Evolutionary conservation across 2,113 vertebrate species (phyloP).

Genomic region (Procavia capensis): DNA sequence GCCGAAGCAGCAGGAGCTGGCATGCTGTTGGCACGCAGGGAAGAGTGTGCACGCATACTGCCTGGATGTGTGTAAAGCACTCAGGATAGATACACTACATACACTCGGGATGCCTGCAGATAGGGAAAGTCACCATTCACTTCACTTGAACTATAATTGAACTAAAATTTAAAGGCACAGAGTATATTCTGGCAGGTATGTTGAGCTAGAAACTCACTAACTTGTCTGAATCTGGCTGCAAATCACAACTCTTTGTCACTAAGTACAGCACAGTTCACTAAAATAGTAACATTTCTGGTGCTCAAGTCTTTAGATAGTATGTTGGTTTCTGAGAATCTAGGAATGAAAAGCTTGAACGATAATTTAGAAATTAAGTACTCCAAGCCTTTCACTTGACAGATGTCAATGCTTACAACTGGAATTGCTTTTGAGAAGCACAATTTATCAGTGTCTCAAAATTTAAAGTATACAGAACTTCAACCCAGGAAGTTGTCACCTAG

Average conservation of each 20-base stretch:
- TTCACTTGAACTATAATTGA: slow-evolving; percentile 35
- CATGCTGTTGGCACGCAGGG: background rate
- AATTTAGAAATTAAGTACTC: background rate
- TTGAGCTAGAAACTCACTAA: slow-evolving; percentile 36
- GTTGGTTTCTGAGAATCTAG: slow-evolving; percentile 35
- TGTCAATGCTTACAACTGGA: background rate
- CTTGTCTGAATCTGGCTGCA: slow-evolving; percentile 48
- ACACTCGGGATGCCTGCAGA: slow-evolving; percentile 14
- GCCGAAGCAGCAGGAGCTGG: background rate
- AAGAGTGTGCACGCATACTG: rapidly evolving
- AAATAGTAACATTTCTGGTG: background rate
- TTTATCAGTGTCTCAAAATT: background rate
- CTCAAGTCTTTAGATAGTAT: slow-evolving; percentile 15
- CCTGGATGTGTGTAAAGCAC: background rate
- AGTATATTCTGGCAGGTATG: slow-evolving; percentile 71
- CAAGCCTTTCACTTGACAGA: background rate
- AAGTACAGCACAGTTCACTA: background rate
- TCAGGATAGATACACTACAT: too few species aligned
- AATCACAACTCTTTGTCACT: background rate
- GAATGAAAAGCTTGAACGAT: background rate
- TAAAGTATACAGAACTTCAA: background rate
- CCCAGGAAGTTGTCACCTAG: rapidly evolving
- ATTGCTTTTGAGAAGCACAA: background rate
- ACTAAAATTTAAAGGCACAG: background rate
- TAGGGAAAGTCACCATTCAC: background rate